These are phyloP conservation scores for Crambe crambe DNA, from an alignment of 37 sponge, comb jelly and placozoan species.

Conservation along the genomic window DNA sequence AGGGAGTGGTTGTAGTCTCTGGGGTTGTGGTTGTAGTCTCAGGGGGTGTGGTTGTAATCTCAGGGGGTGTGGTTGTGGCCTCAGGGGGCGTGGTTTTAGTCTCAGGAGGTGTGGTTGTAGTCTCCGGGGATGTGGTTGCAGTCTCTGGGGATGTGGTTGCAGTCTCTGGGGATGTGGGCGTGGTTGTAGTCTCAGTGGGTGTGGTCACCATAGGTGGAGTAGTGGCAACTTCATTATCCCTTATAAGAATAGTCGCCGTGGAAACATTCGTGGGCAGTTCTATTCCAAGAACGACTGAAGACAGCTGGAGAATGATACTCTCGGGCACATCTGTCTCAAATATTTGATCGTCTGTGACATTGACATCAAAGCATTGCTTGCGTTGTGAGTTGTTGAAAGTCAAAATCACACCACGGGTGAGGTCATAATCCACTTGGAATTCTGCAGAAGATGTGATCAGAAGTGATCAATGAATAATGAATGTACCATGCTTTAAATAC, in stretches of 20 bases:
- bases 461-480: no score
- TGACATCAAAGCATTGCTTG: conserved; percentile 11
- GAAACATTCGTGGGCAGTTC: not conserved
- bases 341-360: not conserved
- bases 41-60: no score
- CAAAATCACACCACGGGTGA: not conserved
- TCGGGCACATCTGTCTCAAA: not conserved
- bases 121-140: no score
- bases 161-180: not conserved
- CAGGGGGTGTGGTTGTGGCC: no score
- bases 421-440: conserved; percentile 3
- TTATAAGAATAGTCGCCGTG: not conserved
- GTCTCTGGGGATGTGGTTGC: not conserved
- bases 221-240: not conserved
- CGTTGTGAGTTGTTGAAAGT: conserved; percentile 1
- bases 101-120: no score
- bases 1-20: no score
- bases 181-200: not conserved
- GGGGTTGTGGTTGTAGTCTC: no score
- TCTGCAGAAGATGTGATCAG: not conserved
- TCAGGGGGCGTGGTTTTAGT: no score
- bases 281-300: not conserved
- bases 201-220: not conserved
- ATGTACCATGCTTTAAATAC: no score
- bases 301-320: not conserved